These are phyloP conservation scores for Dasypus novemcinctus DNA, from an alignment of 2,113 vertebrate species.

Conservation along the genomic window DNA sequence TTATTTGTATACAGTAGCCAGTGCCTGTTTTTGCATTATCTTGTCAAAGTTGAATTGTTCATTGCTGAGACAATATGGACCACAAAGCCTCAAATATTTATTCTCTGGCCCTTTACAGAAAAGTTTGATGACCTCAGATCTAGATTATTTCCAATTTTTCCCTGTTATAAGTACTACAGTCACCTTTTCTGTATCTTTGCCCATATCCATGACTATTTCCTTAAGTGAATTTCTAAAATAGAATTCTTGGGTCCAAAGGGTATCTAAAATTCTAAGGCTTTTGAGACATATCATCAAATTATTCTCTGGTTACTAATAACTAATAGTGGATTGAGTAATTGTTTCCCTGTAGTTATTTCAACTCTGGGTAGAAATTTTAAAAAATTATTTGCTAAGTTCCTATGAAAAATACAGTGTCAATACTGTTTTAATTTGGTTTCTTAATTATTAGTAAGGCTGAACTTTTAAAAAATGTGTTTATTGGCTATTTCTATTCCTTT, in stretches of 20 bases:
- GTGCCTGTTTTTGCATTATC: not conserved
- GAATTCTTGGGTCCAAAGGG: not conserved
- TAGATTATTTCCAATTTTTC: slow-evolving; percentile 19
- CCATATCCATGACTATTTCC: not conserved
- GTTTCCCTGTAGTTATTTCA: slow-evolving; percentile 16
- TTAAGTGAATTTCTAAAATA: slow-evolving; percentile 26
- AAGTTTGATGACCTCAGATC: not conserved
- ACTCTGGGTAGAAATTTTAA: not conserved
- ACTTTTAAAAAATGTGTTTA: not conserved
- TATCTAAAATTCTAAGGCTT: not conserved
- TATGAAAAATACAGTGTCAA: not conserved
- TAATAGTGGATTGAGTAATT: not conserved
- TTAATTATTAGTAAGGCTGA: slow-evolving; percentile 18
- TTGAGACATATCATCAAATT: not conserved
- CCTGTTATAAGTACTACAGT: not conserved
- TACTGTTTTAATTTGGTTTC: slow-evolving; percentile 24
- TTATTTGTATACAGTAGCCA: not conserved
- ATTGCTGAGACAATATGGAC: not conserved
- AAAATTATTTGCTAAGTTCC: slow-evolving; percentile 24
- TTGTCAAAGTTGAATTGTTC: not conserved
- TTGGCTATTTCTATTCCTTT: not conserved
- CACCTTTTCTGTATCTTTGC: slow-evolving; percentile 1
- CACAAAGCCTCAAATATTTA: not conserved
- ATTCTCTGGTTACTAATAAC: not conserved
- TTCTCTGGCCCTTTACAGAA: not conserved